Evolutionary conservation across 1,140 invertebrate species (phyloP).

Genomic region (Pantala flavescens): DNA sequence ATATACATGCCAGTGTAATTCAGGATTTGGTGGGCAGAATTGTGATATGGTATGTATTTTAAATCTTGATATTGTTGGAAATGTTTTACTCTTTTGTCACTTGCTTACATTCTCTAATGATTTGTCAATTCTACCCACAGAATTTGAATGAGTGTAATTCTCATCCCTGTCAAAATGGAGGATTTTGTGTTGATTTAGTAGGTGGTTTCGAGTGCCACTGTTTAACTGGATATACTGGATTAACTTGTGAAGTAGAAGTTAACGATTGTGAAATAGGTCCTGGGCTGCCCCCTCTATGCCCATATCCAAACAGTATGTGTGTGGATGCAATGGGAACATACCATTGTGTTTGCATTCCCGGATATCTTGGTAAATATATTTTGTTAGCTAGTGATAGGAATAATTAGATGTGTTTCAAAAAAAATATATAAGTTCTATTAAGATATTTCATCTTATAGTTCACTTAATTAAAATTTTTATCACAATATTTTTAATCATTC

Average conservation of each 20-base stretch:
- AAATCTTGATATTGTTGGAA: background rate
- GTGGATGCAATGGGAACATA: slow-evolving; percentile 36
- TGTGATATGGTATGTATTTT: slow-evolving; percentile 49
- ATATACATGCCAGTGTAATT: slow-evolving; percentile 71
- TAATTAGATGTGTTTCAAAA: too few relatives aligned
- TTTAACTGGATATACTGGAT: slow-evolving; percentile 44
- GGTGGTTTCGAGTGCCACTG: slow-evolving; percentile 44
- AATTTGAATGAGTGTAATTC: slow-evolving; percentile 53
- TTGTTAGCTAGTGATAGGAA: slow-evolving; percentile 21
- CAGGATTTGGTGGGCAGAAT: slow-evolving; percentile 68
- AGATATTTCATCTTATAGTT: too few relatives aligned
- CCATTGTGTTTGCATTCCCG: slow-evolving; percentile 58
- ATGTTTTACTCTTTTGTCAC: slow-evolving; percentile 14
- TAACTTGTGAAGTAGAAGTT: slow-evolving; percentile 44
- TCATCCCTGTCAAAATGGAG: slow-evolving; percentile 54
- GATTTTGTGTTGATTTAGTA: slow-evolving; percentile 48
- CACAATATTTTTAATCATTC: too few relatives aligned
- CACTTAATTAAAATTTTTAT: too few relatives aligned
- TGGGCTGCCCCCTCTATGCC: slow-evolving; percentile 37
- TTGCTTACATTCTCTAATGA: slow-evolving; percentile 32
- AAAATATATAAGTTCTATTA: too few relatives aligned
- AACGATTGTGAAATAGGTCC: slow-evolving; percentile 20
- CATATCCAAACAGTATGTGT: slow-evolving; percentile 46
- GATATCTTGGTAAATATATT: slow-evolving; percentile 53
- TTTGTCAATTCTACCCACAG: slow-evolving; percentile 29